Base-by-base conservation (phyloP, 2,113 vertebrate species). In the Egretta garzetta region DNA sequence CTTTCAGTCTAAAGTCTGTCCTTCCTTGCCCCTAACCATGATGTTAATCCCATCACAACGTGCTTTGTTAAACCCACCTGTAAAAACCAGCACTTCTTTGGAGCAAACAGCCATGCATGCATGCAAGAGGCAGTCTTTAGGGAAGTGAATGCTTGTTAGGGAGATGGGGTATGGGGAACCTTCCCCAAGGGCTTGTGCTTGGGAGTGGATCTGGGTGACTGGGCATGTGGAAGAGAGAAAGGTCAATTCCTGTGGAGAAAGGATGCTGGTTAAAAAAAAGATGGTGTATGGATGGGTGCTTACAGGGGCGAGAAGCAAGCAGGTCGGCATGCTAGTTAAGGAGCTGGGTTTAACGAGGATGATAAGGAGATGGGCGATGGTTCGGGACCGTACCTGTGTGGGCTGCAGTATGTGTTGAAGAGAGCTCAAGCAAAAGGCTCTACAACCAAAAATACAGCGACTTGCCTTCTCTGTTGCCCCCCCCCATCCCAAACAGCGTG, bases 111-210 rank as follows among this genome's bases (percentile, higher is more conserved):
- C 84, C 39, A 37, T 8, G 45, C 45, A 8, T 3, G 87, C 32
- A 8, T 7, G 58, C 1, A 28, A 81, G 75, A 37, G 96, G 45
- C 35, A 3, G 12, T 3, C 1, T 5, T 24, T 9, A 30, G 73
- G 74, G 10, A 15, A 12, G 47, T 1, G 35, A 35, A 7, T 4
- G 91, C 37, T n/a, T 11, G 27, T 20, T 8, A 3, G 0, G 4
- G 86, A 19, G 66, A 7, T 21, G 55, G 55, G 58, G 37, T 9
- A 24, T 15, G 0, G 1, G 52, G 17, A 14, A 5, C 3, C 0
- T 23, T 39, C 10, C 58, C 50, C n/a, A 26, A 1, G 49, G 12
- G 43, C 32, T 13, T 22, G 62, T 16, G 45, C 39, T 22, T 9
- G 41, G 73, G 80, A 71, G 50, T 6, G 59, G 45, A 12, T 59